Evolutionary conservation across 2,113 vertebrate genomes (phyloP).

Genomic region (Verasper variegatus): DNA sequence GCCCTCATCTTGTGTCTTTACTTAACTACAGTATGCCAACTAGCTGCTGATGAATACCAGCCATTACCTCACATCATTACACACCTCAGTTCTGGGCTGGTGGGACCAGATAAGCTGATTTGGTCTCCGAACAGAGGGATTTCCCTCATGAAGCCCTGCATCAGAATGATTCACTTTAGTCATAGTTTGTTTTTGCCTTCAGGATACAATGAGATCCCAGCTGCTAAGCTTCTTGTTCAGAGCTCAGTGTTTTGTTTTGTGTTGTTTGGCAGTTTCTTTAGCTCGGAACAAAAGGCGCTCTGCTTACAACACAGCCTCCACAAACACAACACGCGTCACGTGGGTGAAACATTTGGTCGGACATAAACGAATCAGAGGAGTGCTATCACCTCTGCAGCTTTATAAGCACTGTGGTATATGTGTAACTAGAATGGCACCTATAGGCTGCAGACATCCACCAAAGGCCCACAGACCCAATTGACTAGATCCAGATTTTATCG

Average conservation of each 20-base stretch:
- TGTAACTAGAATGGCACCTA: no score
- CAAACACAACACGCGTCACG: constrained; percentile 23
- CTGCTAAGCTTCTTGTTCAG: constrained; percentile 2
- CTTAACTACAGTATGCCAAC: constrained; percentile 31
- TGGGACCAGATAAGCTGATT: constrained; percentile 4
- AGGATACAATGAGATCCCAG: constrained; percentile 1
- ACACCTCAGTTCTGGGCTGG: constrained; percentile 35
- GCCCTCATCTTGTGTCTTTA: constrained; percentile 18
- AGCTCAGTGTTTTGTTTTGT: neutral
- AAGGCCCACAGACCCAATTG: no score
- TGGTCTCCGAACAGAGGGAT: constrained; percentile 11
- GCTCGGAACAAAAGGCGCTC: constrained; percentile 20
- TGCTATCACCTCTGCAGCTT: neutral
- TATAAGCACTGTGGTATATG: no score
- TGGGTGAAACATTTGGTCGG: constrained; percentile 41
- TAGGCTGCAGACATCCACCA: no score
- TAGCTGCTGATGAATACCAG: constrained; percentile 62
- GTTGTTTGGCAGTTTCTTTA: neutral
- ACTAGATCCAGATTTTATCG: no score
- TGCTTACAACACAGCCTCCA: constrained; percentile 18
- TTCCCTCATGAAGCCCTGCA: neutral
- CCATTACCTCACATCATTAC: constrained; percentile 47
- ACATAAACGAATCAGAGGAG: constrained; percentile 28
- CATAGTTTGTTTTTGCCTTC: neutral
- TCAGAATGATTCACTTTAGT: neutral